phyloP scores from a whole-genome alignment of 1,140 invertebrate species.

The Portunus trituberculatus region DNA sequence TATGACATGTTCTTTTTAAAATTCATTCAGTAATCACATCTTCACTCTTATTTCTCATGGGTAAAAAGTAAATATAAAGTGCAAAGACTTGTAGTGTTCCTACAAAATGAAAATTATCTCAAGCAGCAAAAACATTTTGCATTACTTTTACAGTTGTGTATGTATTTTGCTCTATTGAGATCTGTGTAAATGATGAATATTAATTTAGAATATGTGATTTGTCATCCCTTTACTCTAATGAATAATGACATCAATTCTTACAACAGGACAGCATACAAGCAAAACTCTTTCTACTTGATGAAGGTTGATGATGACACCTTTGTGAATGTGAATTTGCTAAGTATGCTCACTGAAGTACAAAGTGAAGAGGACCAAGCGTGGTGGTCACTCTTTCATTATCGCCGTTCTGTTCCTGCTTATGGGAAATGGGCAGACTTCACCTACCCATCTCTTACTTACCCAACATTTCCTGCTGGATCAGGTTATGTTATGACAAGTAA shows the following conservation, averaged over 20 bases:
- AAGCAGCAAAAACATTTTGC: no score
- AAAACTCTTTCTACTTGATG: conserved; percentile 45
- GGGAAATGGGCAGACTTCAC: conserved; percentile 62
- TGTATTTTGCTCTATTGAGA: no score
- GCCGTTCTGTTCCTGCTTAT: conserved; percentile 59
- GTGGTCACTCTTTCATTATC: conserved; percentile 66
- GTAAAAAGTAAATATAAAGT: no score
- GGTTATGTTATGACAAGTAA: conserved; percentile 71
- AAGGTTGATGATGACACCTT: conserved; percentile 73
- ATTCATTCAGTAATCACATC: no score
- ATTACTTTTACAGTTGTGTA: no score
- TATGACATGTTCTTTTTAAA: no score
- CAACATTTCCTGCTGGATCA: conserved; percentile 67
- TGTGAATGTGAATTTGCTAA: conserved; percentile 42
- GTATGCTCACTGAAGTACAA: neutral
- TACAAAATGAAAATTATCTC: no score
- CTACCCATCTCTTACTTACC: conserved; percentile 59
- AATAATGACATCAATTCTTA: neutral
- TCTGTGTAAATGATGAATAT: no score
- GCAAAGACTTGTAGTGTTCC: no score
- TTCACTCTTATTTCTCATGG: no score
- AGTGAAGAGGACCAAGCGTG: neutral
- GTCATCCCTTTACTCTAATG: no score
- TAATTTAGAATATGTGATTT: no score
- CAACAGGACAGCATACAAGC: conserved; percentile 42